phyloP scores from a whole-genome alignment of 2,797 vertebrate genomes.

The Sphenodon punctatus region DNA sequence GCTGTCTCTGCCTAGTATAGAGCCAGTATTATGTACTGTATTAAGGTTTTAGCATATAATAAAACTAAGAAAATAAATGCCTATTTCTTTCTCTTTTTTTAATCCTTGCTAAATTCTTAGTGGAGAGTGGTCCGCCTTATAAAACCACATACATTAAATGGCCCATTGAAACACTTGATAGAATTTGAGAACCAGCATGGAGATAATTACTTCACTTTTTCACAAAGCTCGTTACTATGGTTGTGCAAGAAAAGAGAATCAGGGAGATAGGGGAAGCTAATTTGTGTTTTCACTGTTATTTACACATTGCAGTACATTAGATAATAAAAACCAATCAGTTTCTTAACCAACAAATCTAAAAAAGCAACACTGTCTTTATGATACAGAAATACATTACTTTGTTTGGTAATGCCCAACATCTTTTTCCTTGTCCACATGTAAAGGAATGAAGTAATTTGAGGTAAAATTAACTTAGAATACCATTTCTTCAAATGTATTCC shows the following conservation, averaged over 20 bases:
- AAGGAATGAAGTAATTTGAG: neutral
- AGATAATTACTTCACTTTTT: neutral
- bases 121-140: neutral
- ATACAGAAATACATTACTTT: neutral
- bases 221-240: neutral
- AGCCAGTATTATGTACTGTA: fast-evolving
- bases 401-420: neutral
- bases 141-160: neutral
- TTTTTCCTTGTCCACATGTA: neutral
- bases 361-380: neutral
- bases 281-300: neutral
- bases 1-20: neutral
- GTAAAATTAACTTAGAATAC: no score
- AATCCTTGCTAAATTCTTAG: neutral
- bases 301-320: neutral
- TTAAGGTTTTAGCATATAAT: neutral
- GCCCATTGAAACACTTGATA: neutral
- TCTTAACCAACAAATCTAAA: neutral
- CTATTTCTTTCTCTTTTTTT: neutral
- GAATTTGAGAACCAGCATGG: conserved; percentile 31
- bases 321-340: neutral
- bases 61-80: neutral
- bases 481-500: no score
- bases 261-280: neutral
- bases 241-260: neutral